A percentile compares a stretch with the other conserved stretches of the same genome.
phyloP scores from a whole-genome alignment of 2,888 invertebrate species.

The Schizaphis graminum region DNA sequence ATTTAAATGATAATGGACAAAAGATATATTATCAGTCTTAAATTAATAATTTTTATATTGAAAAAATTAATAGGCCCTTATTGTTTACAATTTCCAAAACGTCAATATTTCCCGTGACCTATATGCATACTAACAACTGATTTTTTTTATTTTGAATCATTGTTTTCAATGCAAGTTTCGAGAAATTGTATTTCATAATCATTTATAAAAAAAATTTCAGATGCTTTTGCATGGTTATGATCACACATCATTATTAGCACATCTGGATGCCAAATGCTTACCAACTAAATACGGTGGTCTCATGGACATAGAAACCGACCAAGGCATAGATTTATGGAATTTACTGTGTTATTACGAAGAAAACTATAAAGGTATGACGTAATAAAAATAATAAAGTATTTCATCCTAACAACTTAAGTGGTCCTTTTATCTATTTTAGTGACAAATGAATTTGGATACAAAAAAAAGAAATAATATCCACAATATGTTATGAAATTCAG shows the following conservation, averaged over 20 bases:
- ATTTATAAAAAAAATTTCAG: constrained; percentile 67
- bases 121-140: background rate
- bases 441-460: constrained; percentile 57
- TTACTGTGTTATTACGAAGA: constrained; percentile 80
- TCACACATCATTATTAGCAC: constrained; percentile 79
- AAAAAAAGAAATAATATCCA: constrained; percentile 42
- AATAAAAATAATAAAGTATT: background rate
- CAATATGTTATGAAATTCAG: background rate
- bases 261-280: constrained; percentile 77
- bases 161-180: background rate
- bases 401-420: background rate
- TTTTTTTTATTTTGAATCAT: background rate
- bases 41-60: background rate
- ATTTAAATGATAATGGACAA: no score
- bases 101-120: background rate
- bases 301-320: constrained; percentile 78
- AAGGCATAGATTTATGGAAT: constrained; percentile 81
- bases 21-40: background rate
- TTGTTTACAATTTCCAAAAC: background rate
- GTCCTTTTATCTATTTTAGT: constrained; percentile 25
- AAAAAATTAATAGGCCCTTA: background rate
- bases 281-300: constrained; percentile 79
- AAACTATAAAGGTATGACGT: constrained; percentile 78
- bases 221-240: constrained; percentile 86
- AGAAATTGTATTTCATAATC: background rate